Conservation (phyloP, 2,113 vertebrate genomes). For the Steatornis caripensis region DNA sequence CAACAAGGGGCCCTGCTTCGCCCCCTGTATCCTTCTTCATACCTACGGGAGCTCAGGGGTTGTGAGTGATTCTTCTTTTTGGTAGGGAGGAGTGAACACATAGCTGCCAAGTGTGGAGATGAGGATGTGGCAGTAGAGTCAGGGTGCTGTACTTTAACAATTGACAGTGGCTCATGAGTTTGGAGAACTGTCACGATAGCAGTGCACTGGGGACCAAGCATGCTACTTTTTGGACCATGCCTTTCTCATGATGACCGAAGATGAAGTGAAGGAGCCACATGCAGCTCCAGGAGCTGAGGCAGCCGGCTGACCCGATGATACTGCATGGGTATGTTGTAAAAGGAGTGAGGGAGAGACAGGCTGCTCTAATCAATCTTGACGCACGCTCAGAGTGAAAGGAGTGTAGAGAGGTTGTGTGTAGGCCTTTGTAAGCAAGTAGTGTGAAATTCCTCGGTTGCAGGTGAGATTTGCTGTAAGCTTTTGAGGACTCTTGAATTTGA, state of each 20-base stretch:
- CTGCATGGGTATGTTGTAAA: not conserved
- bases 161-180: not conserved
- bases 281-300: not conserved
- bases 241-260: not conserved
- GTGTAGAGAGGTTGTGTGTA: not conserved
- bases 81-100: not conserved
- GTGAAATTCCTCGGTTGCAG: constrained; percentile 46
- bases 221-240: not conserved
- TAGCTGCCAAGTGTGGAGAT: not conserved
- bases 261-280: not conserved
- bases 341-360: not conserved
- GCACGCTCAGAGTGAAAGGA: not conserved
- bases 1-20: not conserved
- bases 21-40: not conserved
- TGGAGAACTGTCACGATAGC: not conserved
- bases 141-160: not conserved
- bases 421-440: not conserved
- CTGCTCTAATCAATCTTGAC: not conserved
- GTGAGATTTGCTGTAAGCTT: not conserved
- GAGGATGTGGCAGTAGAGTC: not conserved
- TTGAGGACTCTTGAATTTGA: constrained; percentile 26
- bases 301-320: not conserved
- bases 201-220: not conserved
- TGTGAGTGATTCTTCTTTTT: not conserved
- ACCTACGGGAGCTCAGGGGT: not conserved